A percentile compares a stretch with the other conserved stretches of the same genome.
These are phyloP conservation scores for Actinostola sp. DNA, from an alignment of 92 coral and sea anemone genomes.

Conservation along the genomic window DNA sequence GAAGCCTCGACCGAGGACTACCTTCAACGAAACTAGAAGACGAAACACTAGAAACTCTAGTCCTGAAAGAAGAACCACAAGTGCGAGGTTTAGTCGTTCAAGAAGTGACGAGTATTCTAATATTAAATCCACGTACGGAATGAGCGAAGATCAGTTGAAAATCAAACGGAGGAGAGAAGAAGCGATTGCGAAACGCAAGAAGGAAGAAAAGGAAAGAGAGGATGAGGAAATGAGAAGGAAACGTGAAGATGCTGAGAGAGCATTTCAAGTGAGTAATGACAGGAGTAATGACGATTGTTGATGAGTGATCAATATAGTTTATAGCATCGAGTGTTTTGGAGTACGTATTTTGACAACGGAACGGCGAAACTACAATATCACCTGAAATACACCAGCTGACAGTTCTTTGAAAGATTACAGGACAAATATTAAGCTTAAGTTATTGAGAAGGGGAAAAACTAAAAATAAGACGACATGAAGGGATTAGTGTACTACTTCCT, in stretches of 20 bases:
- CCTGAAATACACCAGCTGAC: no score
- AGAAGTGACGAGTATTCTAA: conserved; percentile 77
- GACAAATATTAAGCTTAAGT: no score
- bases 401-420: no score
- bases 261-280: conserved; percentile 93
- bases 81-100: conserved; percentile 64
- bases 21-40: conserved; percentile 51
- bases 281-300: no score
- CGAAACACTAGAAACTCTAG: conserved; percentile 42
- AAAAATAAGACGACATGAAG: no score
- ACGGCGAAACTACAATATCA: no score
- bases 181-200: conserved; percentile 85
- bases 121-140: conserved; percentile 82
- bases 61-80: conserved; percentile 69
- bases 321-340: not conserved
- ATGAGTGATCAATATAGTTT: not conserved
- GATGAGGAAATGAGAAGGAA: conserved; percentile 82
- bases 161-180: conserved; percentile 85
- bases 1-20: conserved; percentile 75
- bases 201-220: conserved; percentile 88
- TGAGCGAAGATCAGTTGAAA: conserved; percentile 90
- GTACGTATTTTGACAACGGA: not conserved
- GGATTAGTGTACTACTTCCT: no score
- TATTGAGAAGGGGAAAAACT: no score
- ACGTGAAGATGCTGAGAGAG: conserved; percentile 92